Base-by-base conservation (phyloP, 2,113 vertebrate species). In the Ranitomeya variabilis region DNA sequence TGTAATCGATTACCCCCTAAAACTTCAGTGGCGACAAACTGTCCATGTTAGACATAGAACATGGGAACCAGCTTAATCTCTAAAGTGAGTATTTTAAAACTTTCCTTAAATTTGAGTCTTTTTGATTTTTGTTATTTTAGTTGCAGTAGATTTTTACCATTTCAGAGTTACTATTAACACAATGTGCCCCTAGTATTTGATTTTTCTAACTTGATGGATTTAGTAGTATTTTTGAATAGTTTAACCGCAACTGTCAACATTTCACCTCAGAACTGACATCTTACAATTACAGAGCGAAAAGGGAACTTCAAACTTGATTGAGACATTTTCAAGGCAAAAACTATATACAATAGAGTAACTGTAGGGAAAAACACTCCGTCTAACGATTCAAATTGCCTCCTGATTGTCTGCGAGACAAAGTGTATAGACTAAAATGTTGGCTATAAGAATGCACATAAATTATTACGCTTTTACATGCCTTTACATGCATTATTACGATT, bases 221-320 rank as follows among this genome's bases (percentile, higher is more conserved):
- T 45, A 52, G 21, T 13, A 67, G 18, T 71, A 51, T 54, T 84
- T 69, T 54, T 84, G 45, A 83, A 16, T 71, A 71, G 8, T 71
- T 69, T 8, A 84, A 26, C 59, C 4, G 66, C n/a, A 55, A 51
- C 64, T 84, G 64, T 84, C 82, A 84, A 16, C 45, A 15, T 84
- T 54, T 69, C 62, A 84, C 64, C 82, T 26, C 21, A 55, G 51
- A 84, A 84, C 16, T 71, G 64, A 71, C 82, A 71, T 55, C 16
- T 55, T 84, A 5, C 71, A 84, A 18, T 69, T 71, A 23, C 19
- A 71, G 21, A 84, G n/a, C 21, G 55, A 67, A 71, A 16, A 8
- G 37, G 37, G 69, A 69, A 69, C 62, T 69, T 84, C n/a, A 64
- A 78, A 45, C 31, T 51, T 64, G 19, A 21, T 66, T 55, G 19